phyloP scores from a whole-genome alignment of 2,113 vertebrate species.

The Dasypus novemcinctus region DNA sequence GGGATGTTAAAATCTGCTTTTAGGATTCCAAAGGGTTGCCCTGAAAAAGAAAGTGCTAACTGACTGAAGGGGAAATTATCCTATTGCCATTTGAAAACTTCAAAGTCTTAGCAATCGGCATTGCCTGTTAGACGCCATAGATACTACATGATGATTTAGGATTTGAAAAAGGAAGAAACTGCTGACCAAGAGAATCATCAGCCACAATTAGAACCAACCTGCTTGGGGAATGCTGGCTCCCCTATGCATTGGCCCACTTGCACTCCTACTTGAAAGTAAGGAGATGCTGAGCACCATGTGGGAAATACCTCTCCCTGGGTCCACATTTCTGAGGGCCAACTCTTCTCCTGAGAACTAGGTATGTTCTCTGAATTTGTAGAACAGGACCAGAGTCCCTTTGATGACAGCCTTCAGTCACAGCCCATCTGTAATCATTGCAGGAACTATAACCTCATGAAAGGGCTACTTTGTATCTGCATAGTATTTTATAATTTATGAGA shows the following conservation, averaged over 20 bases:
- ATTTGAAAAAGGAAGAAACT: neutral
- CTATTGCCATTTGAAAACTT: neutral
- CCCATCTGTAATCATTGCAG: neutral
- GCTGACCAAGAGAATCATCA: neutral
- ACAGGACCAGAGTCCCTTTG: neutral
- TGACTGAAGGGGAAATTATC: neutral
- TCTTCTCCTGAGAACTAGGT: neutral
- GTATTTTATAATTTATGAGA: neutral
- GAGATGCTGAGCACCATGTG: neutral
- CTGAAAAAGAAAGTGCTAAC: constrained; percentile 28
- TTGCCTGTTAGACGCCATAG: neutral
- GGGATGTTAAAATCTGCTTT: constrained; percentile 69
- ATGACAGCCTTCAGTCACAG: neutral
- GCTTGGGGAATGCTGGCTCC: too few relatives aligned
- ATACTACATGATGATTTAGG: neutral
- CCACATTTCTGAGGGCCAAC: neutral
- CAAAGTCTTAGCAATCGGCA: neutral
- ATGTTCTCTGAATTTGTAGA: neutral
- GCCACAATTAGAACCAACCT: neutral
- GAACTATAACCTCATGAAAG: neutral
- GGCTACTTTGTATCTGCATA: neutral
- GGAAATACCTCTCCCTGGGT: neutral
- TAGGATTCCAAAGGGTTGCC: constrained; percentile 64
- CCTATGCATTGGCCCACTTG: too few relatives aligned
- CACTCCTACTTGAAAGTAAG: too few relatives aligned